Evolutionary conservation across 2,113 vertebrate species (phyloP).

Genomic region (Campylomormyrus numenius): DNA sequence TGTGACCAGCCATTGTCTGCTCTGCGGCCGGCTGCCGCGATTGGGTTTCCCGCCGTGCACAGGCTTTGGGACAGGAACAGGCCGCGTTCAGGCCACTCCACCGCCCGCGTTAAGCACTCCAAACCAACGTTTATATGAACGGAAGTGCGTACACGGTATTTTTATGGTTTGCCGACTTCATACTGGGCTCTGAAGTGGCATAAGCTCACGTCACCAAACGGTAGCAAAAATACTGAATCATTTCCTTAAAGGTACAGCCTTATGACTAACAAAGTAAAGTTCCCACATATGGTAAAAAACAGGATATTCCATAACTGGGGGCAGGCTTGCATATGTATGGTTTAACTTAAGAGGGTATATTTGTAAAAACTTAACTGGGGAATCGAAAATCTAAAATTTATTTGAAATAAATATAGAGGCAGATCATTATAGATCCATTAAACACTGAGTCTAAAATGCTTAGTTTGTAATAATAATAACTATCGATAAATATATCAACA

Average conservation of each 20-base stretch:
- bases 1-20: conserved; percentile 41
- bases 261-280: neutral
- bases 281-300: neutral
- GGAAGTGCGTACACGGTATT: conserved; percentile 45
- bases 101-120: conserved; percentile 35
- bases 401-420: neutral
- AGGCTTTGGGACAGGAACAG: neutral
- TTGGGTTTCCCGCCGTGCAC: conserved; percentile 31
- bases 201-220: neutral
- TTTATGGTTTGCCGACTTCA: conserved; percentile 35
- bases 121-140: conserved; percentile 46
- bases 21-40: neutral
- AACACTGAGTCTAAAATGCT: neutral
- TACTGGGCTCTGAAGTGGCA: conserved; percentile 33
- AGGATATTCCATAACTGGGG: neutral
- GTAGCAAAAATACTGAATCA: conserved; percentile 1
- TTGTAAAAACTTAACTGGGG: neutral
- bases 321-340: neutral
- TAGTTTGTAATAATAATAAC: neutral
- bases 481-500: neutral
- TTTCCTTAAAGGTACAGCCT: neutral
- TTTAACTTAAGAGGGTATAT: neutral
- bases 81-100: neutral
- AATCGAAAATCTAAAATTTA: neutral
- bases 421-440: neutral